Evolutionary conservation across 2,797 vertebrate species (phyloP).

Genomic region (Hyperoplus immaculatus): DNA sequence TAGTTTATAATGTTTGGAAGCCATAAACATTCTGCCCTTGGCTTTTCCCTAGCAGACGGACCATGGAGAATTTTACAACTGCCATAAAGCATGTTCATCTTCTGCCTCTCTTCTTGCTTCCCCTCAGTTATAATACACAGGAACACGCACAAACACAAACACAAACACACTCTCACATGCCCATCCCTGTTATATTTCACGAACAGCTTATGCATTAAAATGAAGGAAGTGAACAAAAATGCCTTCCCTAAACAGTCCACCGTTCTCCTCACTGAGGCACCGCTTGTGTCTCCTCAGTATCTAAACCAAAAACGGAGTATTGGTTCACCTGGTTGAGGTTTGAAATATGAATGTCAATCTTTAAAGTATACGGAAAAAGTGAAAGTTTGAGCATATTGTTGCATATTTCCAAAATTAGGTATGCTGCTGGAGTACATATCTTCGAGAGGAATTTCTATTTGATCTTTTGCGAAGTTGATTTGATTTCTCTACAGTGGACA

Average conservation of each 20-base stretch:
- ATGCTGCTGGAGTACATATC: neutral
- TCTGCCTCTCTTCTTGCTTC: conserved; percentile 70
- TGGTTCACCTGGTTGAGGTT: conserved; percentile 3
- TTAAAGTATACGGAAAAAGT: neutral
- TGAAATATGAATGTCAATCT: conserved; percentile 9
- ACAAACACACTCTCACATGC: conserved; percentile 68
- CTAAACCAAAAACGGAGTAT: conserved; percentile 9
- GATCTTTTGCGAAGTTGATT: neutral
- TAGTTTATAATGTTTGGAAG: conserved; percentile 88
- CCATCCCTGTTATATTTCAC: conserved; percentile 74
- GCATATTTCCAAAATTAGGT: neutral
- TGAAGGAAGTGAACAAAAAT: conserved; percentile 59
- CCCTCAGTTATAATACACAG: conserved; percentile 68
- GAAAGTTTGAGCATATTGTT: neutral
- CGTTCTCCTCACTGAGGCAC: conserved; percentile 32
- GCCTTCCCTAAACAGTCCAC: conserved; percentile 59
- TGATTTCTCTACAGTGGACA: neutral
- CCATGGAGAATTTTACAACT: conserved; percentile 87
- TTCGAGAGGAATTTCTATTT: neutral
- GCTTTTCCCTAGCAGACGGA: conserved; percentile 87
- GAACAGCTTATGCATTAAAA: conserved; percentile 72
- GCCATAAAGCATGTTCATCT: conserved; percentile 87
- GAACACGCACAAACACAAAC: conserved; percentile 64
- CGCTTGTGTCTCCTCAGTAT: conserved; percentile 17
- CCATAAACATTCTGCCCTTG: conserved; percentile 89